Evolutionary conservation across 2,113 vertebrate species (phyloP), one percentile per base, ranked within the genome.

Genomic region (Ceyx margarethae): DNA sequence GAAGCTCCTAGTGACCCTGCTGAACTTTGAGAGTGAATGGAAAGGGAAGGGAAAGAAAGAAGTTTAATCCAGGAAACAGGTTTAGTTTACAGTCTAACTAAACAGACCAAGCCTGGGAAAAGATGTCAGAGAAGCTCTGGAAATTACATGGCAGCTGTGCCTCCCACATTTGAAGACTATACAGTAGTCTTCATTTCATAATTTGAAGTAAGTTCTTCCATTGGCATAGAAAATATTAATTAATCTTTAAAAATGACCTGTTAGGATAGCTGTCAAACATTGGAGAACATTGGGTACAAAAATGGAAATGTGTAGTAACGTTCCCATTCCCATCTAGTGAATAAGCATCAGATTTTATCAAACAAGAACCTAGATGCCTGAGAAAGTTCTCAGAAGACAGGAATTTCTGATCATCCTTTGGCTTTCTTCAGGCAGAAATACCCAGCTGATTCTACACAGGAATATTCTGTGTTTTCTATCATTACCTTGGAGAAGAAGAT

Each of bases 301-400:
- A 60, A 2, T 2, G 0, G 21, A 84, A 6, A 2, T 20, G 6
- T 10, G 31, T 15, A 43, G 4, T 35, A 37, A 46, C 8, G 66
- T 57, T 69, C 14, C 65, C 1, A 18, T 73, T 82, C 72, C 20
- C 3, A 5, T 40, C 17, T n/a, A 40, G 28, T 12, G 19, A 58
- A 58, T 40, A 71, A 74, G 3, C 2, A 42, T 10, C 20, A 53
- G 2, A 16, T 50, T 85, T 90, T 9, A 37, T 45, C 37, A 67
- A 78, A 54, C 2, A 81, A 35, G n/a, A 75, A 33, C 3, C 1
- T 37, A 43, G 7, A 9, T n/a, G 64, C 2, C 11, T 3, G 10
- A 71, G 10, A 69, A 81, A 46, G 1, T 75, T 64, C 57, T n/a
- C 11, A 33, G 75, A 87, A 78, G 11, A 37, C 3, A n/a, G 11